Percentiles rank a stretch among this genome's conserved stretches.
phyloP scores from a whole-genome alignment of 2,113 vertebrate genomes.

The Oostethus manadensis region DNA sequence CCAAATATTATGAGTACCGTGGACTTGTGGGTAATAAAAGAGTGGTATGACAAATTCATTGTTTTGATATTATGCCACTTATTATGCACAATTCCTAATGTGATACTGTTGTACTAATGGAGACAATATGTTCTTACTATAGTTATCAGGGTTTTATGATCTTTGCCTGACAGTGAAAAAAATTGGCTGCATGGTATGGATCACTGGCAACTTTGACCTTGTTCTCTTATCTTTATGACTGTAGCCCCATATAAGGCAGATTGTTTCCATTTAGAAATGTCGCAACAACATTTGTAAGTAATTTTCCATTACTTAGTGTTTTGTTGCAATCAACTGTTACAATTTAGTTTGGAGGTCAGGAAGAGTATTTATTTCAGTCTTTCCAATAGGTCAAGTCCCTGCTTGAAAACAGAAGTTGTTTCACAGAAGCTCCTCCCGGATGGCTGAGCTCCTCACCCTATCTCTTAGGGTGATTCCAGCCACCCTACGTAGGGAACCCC shows the following conservation, averaged over 20 bases:
- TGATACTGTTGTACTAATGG: not conserved
- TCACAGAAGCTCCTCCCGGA: too few relatives aligned
- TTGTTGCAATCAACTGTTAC: not conserved
- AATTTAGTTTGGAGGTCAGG: not conserved
- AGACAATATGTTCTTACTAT: constrained; percentile 20
- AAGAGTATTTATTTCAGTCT: not conserved
- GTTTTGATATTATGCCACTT: constrained; percentile 1
- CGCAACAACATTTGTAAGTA: not conserved
- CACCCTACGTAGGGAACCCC: too few relatives aligned
- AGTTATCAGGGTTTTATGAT: constrained; percentile 41
- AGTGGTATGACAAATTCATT: not conserved
- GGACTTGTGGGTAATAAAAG: constrained; percentile 24
- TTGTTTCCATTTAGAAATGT: constrained; percentile 14
- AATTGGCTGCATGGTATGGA: not conserved
- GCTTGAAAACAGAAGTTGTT: not conserved
- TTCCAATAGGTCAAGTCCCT: not conserved
- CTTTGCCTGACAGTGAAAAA: constrained; percentile 13
- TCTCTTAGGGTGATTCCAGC: too few relatives aligned
- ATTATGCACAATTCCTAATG: not conserved
- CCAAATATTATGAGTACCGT: constrained; percentile 60
- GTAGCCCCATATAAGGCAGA: constrained; percentile 9
- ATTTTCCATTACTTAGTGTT: not conserved
- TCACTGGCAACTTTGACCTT: constrained; percentile 41
- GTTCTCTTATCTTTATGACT: constrained; percentile 53
- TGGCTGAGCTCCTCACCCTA: too few relatives aligned